These are phyloP conservation scores for Sternotherus odoratus DNA, from an alignment of 2,797 vertebrate species.

Conservation along the genomic window DNA sequence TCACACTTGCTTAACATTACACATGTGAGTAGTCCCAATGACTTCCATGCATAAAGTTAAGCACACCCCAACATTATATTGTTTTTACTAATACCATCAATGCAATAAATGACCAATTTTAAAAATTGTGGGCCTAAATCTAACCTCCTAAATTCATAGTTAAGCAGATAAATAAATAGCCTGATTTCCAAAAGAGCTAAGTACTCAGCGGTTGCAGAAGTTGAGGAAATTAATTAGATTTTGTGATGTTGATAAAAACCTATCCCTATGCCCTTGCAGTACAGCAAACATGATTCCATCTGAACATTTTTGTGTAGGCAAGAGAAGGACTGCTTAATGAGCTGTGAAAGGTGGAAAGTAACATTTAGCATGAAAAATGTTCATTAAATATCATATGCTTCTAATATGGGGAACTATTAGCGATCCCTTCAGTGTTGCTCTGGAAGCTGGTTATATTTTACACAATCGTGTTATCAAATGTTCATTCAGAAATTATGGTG, in stretches of 20 bases:
- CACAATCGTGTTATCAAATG: conserved; percentile 31
- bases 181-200: neutral
- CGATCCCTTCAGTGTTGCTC: conserved; percentile 52
- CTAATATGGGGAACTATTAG: conserved; percentile 61
- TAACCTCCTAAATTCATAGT: neutral
- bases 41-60: too few species aligned
- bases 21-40: too few species aligned
- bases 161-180: accelerated
- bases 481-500: conserved; percentile 33
- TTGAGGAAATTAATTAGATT: conserved; percentile 62
- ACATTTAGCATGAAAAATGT: conserved; percentile 64
- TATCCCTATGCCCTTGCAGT: conserved; percentile 30
- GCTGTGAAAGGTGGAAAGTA: conserved; percentile 63
- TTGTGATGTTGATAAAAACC: conserved; percentile 55
- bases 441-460: conserved; percentile 41
- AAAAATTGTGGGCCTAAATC: neutral
- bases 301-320: conserved; percentile 47
- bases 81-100: neutral
- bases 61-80: neutral
- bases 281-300: conserved; percentile 42
- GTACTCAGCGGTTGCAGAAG: neutral
- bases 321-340: conserved; percentile 69
- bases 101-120: neutral
- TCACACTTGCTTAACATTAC: neutral
- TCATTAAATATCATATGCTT: conserved; percentile 63